phyloP scores from a whole-genome alignment of 2,113 vertebrate genomes.

The Brienomyrus longianalis region DNA sequence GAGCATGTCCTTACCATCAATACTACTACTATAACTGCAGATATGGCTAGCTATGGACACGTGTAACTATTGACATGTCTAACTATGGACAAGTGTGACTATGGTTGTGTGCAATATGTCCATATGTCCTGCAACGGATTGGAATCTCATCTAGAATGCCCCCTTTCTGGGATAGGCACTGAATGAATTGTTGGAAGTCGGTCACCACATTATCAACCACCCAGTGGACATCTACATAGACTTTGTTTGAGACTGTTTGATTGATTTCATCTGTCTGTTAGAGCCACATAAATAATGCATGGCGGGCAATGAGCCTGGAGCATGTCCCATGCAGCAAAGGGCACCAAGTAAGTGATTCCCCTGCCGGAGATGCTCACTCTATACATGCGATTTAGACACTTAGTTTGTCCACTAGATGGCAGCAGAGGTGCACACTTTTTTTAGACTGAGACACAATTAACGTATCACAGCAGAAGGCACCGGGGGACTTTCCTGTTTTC shows the following conservation, averaged over 20 bases:
- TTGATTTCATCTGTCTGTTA: neutral
- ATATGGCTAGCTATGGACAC: neutral
- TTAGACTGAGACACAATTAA: neutral
- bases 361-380: neutral
- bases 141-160: neutral
- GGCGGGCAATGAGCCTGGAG: neutral
- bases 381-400: neutral
- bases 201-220: neutral
- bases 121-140: neutral
- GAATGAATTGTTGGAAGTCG: neutral
- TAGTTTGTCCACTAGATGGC: slow-evolving; percentile 11
- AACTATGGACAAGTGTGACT: neutral
- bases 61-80: neutral
- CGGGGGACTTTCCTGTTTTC: neutral
- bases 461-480: neutral
- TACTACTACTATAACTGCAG: neutral
- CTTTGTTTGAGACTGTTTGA: neutral
- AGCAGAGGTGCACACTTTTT: neutral
- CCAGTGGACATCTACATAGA: neutral
- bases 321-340: neutral
- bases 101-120: neutral
- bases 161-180: neutral
- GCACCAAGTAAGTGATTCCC: neutral
- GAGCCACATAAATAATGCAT: neutral
- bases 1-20: neutral